Percentiles rank a stretch among this genome's conserved stretches.
phyloP scores from a whole-genome alignment of 2,797 vertebrate genomes.

The Triplophysa bombifrons region DNA sequence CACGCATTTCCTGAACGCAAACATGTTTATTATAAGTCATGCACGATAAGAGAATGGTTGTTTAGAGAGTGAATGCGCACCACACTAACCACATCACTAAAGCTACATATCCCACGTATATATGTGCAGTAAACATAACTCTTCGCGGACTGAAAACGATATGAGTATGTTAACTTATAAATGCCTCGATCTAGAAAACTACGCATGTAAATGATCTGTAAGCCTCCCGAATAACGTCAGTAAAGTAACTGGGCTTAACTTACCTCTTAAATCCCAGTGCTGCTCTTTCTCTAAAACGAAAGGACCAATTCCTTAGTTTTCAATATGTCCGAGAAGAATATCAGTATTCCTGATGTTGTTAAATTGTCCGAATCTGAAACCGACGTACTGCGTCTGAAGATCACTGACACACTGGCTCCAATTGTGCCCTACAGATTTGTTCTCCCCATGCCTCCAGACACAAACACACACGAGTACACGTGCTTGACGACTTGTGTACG shows the following conservation, averaged over 20 bases:
- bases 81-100: background rate
- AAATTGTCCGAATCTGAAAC: background rate
- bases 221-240: no score
- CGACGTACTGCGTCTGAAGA: background rate
- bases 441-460: slow-evolving; percentile 44
- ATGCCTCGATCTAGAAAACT: background rate
- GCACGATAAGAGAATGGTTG: no score
- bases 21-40: no score
- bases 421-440: slow-evolving; percentile 31
- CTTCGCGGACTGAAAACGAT: background rate
- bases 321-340: background rate
- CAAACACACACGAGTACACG: slow-evolving; percentile 56
- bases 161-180: background rate
- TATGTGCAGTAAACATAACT: background rate
- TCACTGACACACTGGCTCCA: background rate
- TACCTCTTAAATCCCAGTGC: background rate
- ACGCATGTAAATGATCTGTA: background rate
- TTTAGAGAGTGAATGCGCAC: no score
- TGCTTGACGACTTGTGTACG: slow-evolving; percentile 39
- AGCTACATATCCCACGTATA: background rate
- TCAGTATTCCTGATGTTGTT: background rate
- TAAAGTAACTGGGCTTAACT: background rate
- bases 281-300: background rate
- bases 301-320: background rate
- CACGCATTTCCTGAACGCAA: background rate